Base-by-base conservation (phyloP, 2,113 vertebrate species). In the Hylia prasina region DNA sequence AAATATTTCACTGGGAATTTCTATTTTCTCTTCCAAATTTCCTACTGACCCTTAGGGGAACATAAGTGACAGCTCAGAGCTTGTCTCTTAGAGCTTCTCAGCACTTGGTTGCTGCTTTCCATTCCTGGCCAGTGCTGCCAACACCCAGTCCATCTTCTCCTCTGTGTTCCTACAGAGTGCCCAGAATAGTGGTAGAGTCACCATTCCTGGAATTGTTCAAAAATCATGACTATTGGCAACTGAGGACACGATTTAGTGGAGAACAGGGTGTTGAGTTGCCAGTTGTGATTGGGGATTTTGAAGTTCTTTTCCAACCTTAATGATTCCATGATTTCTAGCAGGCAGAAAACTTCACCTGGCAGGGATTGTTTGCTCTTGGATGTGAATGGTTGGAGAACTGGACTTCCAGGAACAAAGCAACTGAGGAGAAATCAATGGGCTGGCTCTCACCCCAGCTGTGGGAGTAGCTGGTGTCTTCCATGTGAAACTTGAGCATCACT, bases 201-300 rank as follows among this genome's bases (percentile, higher is more conserved):
- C 25, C n/a, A 11, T 8, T 23, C 47, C 35, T 69, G 56, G 63
- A 42, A 48, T 6, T 56, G 27, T 24, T 18, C 12, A 48, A 35
- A 76, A 90, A 24, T 23, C 3, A 0, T 6, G 10, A 24, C 7
- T 30, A 17, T 3, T 47, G 24, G n/a, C 39, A 60, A 0, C 0
- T 5, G 40, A 48, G 40, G 47, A 23, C 45, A 12, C 0, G 1
- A 30, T 5, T 53, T 20, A 40, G 40, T 4, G 63, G 30, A 69
- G n/a, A 54, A 35, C 30, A 5, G 1, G 15, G 16, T 31, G 28
- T 1, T 40, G 70, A 24, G 25, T 6, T 63, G 63, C 13, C 6
- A 10, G 5, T 4, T 42, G 30, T 14, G 42, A 28, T 1, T 27
- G 40, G 17, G 15, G 70, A 20, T 54, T 30, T 35, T 48, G 30